phyloP scores from a whole-genome alignment of 1,140 invertebrate species.

The Drosophila burlai region DNA sequence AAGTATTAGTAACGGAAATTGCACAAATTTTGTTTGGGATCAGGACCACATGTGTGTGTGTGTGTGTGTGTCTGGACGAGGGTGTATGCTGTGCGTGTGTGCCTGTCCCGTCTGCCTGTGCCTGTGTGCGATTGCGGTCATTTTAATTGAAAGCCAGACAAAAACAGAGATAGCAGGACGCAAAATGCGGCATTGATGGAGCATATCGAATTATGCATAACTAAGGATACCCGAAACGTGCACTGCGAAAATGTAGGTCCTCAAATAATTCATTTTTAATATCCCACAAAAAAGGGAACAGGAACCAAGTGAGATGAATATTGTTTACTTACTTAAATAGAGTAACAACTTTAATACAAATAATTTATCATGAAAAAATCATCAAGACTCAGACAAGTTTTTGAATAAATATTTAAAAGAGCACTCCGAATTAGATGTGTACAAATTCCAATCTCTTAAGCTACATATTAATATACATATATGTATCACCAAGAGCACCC shows the following conservation, averaged over 20 bases:
- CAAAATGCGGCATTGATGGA: constrained; percentile 70
- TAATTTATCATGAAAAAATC: no score
- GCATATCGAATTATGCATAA: constrained; percentile 76
- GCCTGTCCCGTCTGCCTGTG: no score
- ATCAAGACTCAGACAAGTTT: no score
- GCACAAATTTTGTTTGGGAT: constrained; percentile 69
- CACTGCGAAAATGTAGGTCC: constrained; percentile 25
- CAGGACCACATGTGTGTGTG: constrained; percentile 30
- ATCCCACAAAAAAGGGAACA: background rate
- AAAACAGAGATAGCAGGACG: constrained; percentile 37
- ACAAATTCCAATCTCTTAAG: background rate
- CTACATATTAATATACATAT: no score
- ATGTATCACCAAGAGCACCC: no score
- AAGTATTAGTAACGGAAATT: constrained; percentile 82
- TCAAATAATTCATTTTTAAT: no score
- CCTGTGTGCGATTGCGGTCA: constrained; percentile 56
- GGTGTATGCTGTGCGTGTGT: constrained; percentile 9
- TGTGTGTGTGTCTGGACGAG: background rate
- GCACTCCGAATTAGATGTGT: no score
- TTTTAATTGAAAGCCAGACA: constrained; percentile 82
- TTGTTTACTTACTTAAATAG: background rate
- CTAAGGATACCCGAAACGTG: constrained; percentile 14
- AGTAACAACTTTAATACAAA: background rate
- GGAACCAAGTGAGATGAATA: background rate
- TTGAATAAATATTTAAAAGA: no score